Conservation (phyloP, 2,797 vertebrate genomes). For the Gallinago solitaria region DNA sequence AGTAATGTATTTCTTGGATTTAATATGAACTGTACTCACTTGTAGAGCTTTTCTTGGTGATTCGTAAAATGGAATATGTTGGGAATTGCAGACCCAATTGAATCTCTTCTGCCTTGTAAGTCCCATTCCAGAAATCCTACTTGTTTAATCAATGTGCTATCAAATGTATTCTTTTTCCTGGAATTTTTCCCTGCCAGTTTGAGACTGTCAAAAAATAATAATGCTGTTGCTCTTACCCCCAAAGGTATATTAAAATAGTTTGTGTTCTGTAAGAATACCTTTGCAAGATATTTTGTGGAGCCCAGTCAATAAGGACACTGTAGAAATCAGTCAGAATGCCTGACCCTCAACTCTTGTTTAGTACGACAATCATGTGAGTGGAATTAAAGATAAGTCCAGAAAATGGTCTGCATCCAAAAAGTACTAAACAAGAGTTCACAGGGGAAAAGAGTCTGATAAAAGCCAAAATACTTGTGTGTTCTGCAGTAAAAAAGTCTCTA, state of each 20-base stretch:
- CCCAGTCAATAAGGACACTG: background rate
- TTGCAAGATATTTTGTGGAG: background rate
- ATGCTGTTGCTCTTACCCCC: background rate
- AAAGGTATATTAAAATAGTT: background rate
- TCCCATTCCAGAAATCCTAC: background rate
- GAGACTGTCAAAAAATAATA: background rate
- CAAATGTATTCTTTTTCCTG: background rate
- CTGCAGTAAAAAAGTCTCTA: background rate
- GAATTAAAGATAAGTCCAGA: background rate
- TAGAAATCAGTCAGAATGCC: background rate
- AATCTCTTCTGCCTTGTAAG: background rate
- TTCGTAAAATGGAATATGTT: background rate
- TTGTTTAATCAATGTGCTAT: background rate
- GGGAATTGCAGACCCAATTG: background rate
- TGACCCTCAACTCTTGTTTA: background rate
- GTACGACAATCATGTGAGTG: background rate
- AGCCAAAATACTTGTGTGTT: background rate
- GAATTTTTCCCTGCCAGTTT: background rate
- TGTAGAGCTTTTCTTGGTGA: background rate
- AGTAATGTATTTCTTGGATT: conserved; percentile 48
- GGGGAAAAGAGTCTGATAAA: background rate
- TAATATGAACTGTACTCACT: background rate
- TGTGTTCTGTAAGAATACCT: background rate
- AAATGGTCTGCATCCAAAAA: background rate
- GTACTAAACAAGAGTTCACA: background rate